Evolutionary conservation across 2,113 vertebrate species (phyloP).

Genomic region (Anhinga anhinga): DNA sequence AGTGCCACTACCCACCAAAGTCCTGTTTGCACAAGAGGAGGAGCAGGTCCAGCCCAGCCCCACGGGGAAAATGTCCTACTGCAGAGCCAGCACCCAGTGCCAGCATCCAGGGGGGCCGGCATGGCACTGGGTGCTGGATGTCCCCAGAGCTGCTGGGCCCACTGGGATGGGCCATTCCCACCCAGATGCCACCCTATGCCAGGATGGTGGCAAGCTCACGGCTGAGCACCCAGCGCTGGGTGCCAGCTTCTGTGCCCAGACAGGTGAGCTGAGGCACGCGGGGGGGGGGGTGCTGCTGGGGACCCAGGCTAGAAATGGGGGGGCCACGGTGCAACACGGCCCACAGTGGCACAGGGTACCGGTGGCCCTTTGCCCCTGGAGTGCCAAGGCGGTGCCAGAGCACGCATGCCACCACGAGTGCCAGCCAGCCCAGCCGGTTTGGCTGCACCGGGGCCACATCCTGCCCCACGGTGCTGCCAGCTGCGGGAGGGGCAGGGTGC

Average conservation of each 20-base stretch:
- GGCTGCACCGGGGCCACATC: background rate
- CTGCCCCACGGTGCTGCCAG: background rate
- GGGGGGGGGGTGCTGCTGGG: background rate
- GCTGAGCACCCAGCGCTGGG: background rate
- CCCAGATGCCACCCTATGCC: background rate
- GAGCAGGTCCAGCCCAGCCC: background rate
- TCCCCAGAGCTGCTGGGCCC: background rate
- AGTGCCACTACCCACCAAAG: background rate
- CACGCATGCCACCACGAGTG: accelerated
- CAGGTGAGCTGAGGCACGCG: accelerated
- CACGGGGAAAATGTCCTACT: background rate
- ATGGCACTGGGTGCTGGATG: background rate
- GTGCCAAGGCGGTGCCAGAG: background rate
- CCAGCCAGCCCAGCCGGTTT: background rate
- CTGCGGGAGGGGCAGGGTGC: background rate
- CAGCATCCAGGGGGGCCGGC: accelerated
- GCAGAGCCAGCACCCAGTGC: background rate
- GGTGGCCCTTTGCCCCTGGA: background rate
- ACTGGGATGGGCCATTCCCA: accelerated
- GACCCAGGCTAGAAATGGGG: background rate
- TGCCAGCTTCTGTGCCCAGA: accelerated
- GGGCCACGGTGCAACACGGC: accelerated
- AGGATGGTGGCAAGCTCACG: accelerated
- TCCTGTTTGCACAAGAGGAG: constrained; percentile 41
- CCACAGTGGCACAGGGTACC: no score